Percentiles rank a stretch among this genome's conserved stretches.
phyloP scores from a whole-genome alignment of 1,140 invertebrate genomes.

The Drosophila quadrilineata region DNA sequence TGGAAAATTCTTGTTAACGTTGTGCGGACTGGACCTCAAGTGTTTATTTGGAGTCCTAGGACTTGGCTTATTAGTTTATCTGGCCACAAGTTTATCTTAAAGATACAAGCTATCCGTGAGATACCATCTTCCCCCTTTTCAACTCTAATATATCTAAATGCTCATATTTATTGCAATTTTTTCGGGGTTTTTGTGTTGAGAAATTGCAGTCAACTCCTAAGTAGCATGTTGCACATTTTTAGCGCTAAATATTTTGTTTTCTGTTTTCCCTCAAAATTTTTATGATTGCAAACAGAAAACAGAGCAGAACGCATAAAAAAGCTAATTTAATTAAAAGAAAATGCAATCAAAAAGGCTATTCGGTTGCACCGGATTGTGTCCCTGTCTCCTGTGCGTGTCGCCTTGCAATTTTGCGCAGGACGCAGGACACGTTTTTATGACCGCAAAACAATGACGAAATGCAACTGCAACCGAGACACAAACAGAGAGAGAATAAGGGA shows the following conservation, averaged over 20 bases:
- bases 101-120: too few relatives aligned
- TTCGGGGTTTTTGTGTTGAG: slow-evolving; percentile 6
- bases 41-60: slow-evolving; percentile 47
- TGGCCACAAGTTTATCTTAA: neutral
- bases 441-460: slow-evolving; percentile 56
- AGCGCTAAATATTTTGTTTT: slow-evolving; percentile 10
- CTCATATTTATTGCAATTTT: slow-evolving; percentile 22
- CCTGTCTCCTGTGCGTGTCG: slow-evolving; percentile 57
- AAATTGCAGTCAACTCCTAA: slow-evolving; percentile 37
- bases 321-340: slow-evolving; percentile 80
- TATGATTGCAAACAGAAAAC: slow-evolving; percentile 46
- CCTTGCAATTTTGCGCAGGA: slow-evolving; percentile 54
- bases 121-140: neutral
- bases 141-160: slow-evolving; percentile 29
- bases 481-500: slow-evolving; percentile 1
- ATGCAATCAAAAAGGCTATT: slow-evolving; percentile 76
- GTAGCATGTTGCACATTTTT: slow-evolving; percentile 35
- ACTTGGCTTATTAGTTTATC: slow-evolving; percentile 28
- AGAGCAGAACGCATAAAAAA: slow-evolving; percentile 65
- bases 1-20: slow-evolving; percentile 56
- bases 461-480: slow-evolving; percentile 41
- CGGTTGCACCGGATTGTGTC: slow-evolving; percentile 15
- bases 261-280: slow-evolving; percentile 3
- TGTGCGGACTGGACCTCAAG: slow-evolving; percentile 11
- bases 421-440: slow-evolving; percentile 66